These are phyloP conservation scores for Aramus guarauna DNA, from an alignment of 2,113 vertebrate species.

Conservation along the genomic window DNA sequence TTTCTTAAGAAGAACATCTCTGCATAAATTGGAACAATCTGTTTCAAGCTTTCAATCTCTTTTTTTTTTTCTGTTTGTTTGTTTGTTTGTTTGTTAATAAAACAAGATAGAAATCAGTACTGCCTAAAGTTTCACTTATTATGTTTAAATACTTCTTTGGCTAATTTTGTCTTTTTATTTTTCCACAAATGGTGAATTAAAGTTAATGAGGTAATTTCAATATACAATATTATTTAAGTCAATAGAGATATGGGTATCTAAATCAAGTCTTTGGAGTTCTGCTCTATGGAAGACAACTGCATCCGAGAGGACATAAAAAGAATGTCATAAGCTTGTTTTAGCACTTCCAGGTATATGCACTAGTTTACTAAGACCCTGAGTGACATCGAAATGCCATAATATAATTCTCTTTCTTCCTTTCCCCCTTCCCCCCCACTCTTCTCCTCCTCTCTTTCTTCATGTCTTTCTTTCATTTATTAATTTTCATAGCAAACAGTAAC, in stretches of 20 bases:
- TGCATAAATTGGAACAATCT: neutral
- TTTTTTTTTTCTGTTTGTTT: neutral
- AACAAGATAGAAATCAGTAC: neutral
- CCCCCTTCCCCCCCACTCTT: accelerated
- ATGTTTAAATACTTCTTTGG: neutral
- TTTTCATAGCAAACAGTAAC: neutral
- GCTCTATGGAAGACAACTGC: neutral
- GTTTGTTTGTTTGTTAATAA: neutral
- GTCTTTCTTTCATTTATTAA: neutral
- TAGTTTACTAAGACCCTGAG: neutral
- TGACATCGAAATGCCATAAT: neutral
- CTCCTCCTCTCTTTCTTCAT: neutral
- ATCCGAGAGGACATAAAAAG: neutral
- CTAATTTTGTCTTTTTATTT: neutral
- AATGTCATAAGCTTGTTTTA: neutral
- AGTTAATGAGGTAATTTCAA: neutral
- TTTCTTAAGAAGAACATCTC: neutral
- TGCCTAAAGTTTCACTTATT: neutral
- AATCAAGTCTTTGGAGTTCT: neutral
- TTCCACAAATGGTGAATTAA: neutral
- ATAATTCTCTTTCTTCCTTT: neutral
- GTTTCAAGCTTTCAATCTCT: neutral
- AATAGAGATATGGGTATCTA: neutral
- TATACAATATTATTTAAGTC: neutral
- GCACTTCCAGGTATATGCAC: accelerated